A percentile compares a stretch with the other conserved stretches of the same genome.
Evolutionary conservation across 2,113 vertebrate species (phyloP).

Genomic region (Typhlomys cinereus): DNA sequence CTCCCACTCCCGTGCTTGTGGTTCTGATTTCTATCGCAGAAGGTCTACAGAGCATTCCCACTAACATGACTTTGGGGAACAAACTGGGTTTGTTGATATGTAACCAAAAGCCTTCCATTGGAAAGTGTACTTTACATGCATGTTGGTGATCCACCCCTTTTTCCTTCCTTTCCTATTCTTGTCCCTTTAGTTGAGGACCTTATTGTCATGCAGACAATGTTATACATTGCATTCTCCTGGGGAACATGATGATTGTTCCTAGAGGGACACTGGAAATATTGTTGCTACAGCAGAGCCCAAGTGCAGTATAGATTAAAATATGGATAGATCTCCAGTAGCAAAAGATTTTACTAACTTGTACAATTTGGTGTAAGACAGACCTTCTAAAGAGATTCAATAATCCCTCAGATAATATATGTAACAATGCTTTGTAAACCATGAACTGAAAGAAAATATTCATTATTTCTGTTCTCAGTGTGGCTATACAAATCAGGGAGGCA

Average conservation of each 20-base stretch:
- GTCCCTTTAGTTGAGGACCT: not conserved
- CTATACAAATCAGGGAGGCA: not conserved
- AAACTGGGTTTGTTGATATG: not conserved
- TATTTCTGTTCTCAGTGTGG: not conserved
- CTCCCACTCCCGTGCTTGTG: not conserved
- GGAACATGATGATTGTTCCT: not conserved
- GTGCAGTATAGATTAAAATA: not conserved
- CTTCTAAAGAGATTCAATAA: not conserved
- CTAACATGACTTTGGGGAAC: not conserved
- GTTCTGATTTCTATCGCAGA: not conserved
- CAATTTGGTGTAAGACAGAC: not conserved
- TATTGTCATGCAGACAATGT: not conserved
- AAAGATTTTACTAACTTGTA: not conserved
- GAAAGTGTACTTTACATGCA: not conserved
- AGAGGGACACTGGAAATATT: not conserved
- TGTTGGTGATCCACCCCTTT: not conserved
- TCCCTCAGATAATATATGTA: not conserved
- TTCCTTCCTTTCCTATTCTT: not conserved
- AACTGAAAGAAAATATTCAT: conserved; percentile 4
- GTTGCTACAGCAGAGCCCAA: not conserved
- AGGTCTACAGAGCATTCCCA: not conserved
- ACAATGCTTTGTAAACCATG: not conserved
- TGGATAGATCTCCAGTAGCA: not conserved
- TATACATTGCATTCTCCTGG: not conserved
- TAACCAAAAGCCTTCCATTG: not conserved